Evolutionary conservation across 1,140 invertebrate species (phyloP), one percentile per base, ranked within the genome.

Genomic region (Callitettix versicolor): DNA sequence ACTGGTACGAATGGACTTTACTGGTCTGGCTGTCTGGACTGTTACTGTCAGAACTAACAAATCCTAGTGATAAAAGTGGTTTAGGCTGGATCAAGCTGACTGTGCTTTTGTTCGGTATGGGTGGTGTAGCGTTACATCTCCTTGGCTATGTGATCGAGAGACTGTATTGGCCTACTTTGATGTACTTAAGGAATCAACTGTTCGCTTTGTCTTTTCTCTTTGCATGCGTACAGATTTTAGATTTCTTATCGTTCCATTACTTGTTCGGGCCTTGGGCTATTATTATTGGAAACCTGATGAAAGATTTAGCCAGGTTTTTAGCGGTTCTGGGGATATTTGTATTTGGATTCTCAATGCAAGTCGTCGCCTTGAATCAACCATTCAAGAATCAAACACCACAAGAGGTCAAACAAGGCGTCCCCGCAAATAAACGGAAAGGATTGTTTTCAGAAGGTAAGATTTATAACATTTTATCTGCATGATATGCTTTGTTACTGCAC

Each of bases 261-360:
- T 76, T 99, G 0, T 99, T 99, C 67, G 96, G 96, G 34, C 96
- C 96, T 0, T 99, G 96, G 96, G 88, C 88, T 15, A 91, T 91
- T 58, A 91, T 91, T 65, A 91, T 91, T 61, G 88, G 87, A 11
- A 87, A 91, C 68, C 73, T 91, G 41, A 87, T 91, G 77, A 91
- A 91, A 71, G 86, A 98, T 72, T 75, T 98, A 59, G 90, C 91
- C 5, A 77, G 95, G 59, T 99, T 99, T 73, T 76, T 99, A 53
- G 95, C 95, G 20, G 95, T 99, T 7, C 73, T 99, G 64, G 84
- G 89, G 14, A 96, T 99, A 69, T 99, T 99, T 72, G 90, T 99
- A 58, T 88, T 95, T 67, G 96, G 96, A 43, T 99, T 99, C 69
- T 97, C 95, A 0, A 91, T 98, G 81, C 91, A 96, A 64, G 88